These are phyloP conservation scores for Muscina levida DNA, from an alignment of 2,888 invertebrate genomes.

Conservation along the genomic window DNA sequence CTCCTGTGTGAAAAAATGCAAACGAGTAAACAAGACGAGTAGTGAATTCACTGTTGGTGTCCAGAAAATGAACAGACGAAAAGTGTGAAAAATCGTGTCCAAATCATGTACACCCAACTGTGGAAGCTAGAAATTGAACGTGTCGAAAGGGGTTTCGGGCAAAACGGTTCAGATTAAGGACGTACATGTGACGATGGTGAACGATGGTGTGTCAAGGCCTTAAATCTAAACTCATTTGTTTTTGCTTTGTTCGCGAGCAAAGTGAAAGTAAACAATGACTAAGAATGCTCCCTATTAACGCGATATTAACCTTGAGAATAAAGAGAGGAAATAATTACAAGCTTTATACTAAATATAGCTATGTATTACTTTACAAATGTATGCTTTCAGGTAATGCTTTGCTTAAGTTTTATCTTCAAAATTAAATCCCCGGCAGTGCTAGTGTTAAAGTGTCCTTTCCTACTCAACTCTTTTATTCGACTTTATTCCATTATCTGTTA, in stretches of 20 bases:
- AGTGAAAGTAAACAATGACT: not conserved
- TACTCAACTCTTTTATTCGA: not conserved
- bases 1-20: slow-evolving; percentile 17
- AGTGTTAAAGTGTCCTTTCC: not conserved
- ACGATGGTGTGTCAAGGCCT: not conserved
- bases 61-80: not conserved
- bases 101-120: not conserved
- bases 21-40: slow-evolving; percentile 11
- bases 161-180: not conserved
- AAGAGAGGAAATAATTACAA: no score
- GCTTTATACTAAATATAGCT: no score
- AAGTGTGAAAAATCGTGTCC: slow-evolving; percentile 50
- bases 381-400: no score
- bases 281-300: not conserved
- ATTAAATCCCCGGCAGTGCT: not conserved
- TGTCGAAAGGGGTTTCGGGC: not conserved
- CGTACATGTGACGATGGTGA: not conserved
- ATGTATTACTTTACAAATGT: no score
- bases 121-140: not conserved
- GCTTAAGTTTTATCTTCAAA: no score
- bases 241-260: not conserved
- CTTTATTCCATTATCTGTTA: slow-evolving; percentile 42
- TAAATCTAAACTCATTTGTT: slow-evolving; percentile 25
- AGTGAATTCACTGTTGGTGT: slow-evolving; percentile 6
- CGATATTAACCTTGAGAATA: no score